Evolutionary conservation across 1,140 invertebrate species (phyloP).

Genomic region (Pogonognathellus flavescens): DNA sequence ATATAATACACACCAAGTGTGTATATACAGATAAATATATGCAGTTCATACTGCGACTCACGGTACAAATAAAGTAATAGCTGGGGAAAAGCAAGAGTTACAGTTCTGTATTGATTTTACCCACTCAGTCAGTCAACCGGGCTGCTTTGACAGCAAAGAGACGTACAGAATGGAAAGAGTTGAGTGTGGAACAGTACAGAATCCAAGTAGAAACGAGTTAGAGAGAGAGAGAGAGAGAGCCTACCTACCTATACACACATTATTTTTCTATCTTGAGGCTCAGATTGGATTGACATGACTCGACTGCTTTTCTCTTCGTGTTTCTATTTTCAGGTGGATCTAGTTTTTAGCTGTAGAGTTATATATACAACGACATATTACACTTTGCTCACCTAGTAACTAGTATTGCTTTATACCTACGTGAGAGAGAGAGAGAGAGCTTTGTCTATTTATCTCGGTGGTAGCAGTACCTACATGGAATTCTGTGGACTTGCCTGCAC

Average conservation of each 20-base stretch:
- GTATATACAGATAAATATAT: too few relatives aligned
- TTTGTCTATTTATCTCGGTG: too few relatives aligned
- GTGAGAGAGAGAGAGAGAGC: too few relatives aligned
- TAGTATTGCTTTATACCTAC: too few relatives aligned
- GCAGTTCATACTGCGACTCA: background rate
- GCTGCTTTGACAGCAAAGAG: conserved; percentile 16
- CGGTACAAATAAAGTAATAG: conserved; percentile 12
- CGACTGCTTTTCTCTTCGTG: conserved; percentile 17
- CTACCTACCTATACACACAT: background rate
- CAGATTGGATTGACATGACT: conserved; percentile 48
- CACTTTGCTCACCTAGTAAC: too few relatives aligned
- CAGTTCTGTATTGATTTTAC: conserved; percentile 49
- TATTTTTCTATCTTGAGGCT: conserved; percentile 15
- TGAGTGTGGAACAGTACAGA: too few relatives aligned
- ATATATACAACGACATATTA: too few relatives aligned
- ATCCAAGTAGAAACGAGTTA: background rate
- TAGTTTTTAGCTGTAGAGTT: background rate
- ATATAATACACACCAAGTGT: too few relatives aligned
- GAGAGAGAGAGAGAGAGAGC: conserved; percentile 17
- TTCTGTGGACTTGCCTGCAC: too few relatives aligned
- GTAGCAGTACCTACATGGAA: too few relatives aligned
- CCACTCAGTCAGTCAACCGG: conserved; percentile 44
- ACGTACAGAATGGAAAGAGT: too few relatives aligned
- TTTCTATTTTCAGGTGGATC: conserved; percentile 29
- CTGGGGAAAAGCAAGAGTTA: conserved; percentile 17